phyloP scores from a whole-genome alignment of 2,797 vertebrate genomes.

The Phoeniculus purpureus region DNA sequence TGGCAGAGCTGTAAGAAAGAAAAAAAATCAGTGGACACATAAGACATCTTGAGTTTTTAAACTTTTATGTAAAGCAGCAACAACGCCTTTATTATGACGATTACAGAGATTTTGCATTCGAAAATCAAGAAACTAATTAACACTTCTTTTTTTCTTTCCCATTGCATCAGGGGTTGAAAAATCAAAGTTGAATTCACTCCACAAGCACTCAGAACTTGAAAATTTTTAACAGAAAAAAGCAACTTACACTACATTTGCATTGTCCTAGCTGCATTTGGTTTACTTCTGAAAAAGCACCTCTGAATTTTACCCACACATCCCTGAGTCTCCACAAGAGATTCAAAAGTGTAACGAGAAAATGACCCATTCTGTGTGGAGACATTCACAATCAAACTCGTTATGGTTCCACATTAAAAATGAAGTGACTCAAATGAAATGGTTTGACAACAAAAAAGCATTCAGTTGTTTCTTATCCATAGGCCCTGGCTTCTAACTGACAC shows the following conservation, averaged over 20 bases:
- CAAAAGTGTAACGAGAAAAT: slow-evolving; percentile 12
- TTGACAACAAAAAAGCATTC: not conserved
- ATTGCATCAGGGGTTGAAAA: slow-evolving; percentile 70
- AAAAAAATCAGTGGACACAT: slow-evolving; percentile 79
- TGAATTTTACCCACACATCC: not conserved
- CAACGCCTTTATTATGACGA: slow-evolving; percentile 65
- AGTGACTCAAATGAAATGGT: not conserved
- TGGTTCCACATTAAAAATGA: not conserved
- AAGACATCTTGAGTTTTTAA: slow-evolving; percentile 71
- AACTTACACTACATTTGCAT: not conserved
- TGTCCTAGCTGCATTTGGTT: slow-evolving; percentile 9
- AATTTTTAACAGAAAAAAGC: not conserved
- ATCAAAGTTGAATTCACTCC: slow-evolving; percentile 48
- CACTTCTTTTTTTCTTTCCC: slow-evolving; percentile 29
- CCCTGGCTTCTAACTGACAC: not conserved
- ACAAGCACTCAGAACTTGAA: slow-evolving; percentile 8
- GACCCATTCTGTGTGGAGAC: not conserved
- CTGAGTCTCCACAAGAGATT: not conserved
- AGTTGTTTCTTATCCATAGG: not conserved
- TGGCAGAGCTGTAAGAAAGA: slow-evolving; percentile 82
- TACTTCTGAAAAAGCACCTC: not conserved
- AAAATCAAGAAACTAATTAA: slow-evolving; percentile 63
- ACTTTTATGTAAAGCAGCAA: slow-evolving; percentile 76
- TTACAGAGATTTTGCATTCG: slow-evolving; percentile 67
- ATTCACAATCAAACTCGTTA: not conserved